phyloP scores from a whole-genome alignment of 2,797 vertebrate species.

The Otolemur crassicaudatus region DNA sequence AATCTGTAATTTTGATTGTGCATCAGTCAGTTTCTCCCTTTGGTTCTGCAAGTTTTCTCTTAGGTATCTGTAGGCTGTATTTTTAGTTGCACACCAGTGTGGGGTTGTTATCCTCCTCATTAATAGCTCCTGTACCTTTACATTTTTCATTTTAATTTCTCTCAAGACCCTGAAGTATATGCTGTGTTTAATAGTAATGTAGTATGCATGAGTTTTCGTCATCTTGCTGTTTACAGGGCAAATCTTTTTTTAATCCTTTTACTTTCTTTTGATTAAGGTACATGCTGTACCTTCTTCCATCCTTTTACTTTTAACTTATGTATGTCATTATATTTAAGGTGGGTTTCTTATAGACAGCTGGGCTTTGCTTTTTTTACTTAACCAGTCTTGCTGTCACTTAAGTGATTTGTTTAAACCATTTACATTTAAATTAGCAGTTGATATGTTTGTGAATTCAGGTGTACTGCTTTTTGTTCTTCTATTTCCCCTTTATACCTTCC shows the following conservation, averaged over 20 bases:
- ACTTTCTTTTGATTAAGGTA: neutral
- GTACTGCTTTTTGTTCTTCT: neutral
- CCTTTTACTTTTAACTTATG: neutral
- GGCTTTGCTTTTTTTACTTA: slow-evolving; percentile 20
- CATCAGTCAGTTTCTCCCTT: neutral
- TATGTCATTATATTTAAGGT: neutral
- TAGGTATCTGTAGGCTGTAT: neutral
- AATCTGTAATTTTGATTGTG: neutral
- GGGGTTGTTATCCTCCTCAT: neutral
- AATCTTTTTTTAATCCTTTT: neutral
- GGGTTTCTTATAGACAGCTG: neutral
- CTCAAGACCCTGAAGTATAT: neutral
- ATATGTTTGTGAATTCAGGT: slow-evolving; percentile 36
- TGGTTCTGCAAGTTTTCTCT: neutral
- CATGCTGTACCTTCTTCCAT: neutral
- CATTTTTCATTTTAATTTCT: neutral
- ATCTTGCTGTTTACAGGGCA: neutral
- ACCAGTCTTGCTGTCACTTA: slow-evolving; percentile 17
- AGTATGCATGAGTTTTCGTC: neutral
- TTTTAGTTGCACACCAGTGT: neutral
- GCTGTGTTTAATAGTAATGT: neutral
- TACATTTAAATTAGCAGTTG: slow-evolving; percentile 31
- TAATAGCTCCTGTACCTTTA: neutral
- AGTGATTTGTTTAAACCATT: slow-evolving; percentile 42
- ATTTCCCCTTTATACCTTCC: neutral